These are phyloP conservation scores for Mesorhabditis sp. DNA, from an alignment of 2,888 invertebrate genomes.

Conservation along the genomic window DNA sequence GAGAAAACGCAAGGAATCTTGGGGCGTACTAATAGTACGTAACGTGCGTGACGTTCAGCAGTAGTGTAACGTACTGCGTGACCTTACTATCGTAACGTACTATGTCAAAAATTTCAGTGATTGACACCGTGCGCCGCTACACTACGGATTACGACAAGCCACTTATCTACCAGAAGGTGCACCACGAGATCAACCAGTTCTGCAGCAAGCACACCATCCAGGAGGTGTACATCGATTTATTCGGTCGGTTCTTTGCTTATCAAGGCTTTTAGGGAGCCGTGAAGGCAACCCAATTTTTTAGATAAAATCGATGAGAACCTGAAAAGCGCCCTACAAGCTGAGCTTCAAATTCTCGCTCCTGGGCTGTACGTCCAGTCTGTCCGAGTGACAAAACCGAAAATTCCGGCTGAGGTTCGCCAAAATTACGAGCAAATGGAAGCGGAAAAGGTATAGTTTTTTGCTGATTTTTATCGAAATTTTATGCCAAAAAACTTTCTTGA, in stretches of 20 bases:
- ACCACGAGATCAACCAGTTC: conserved; percentile 83
- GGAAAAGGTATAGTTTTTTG: conserved; percentile 66
- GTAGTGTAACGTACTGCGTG: too few relatives aligned
- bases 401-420: conserved; percentile 80
- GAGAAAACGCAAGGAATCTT: too few relatives aligned
- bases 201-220: conserved; percentile 82
- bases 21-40: too few relatives aligned
- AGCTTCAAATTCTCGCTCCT: not conserved
- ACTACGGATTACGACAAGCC: conserved; percentile 86
- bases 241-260: too few relatives aligned
- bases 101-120: conserved; percentile 64
- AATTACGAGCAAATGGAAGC: conserved; percentile 81
- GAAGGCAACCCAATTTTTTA: conserved; percentile 27
- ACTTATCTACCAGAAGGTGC: conserved; percentile 77
- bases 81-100: too few relatives aligned
- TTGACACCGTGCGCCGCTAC: conserved; percentile 81
- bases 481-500: too few relatives aligned
- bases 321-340: conserved; percentile 73
- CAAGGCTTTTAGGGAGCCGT: too few relatives aligned
- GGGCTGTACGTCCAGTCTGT: conserved; percentile 74
- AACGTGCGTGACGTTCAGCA: too few relatives aligned
- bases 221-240: conserved; percentile 85
- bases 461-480: too few relatives aligned
- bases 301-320: conserved; percentile 86
- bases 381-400: conserved; percentile 85